Evolutionary conservation across 1,140 invertebrate species (phyloP), one percentile per base, ranked within the genome.

Genomic region (Eurosta solidaginis): DNA sequence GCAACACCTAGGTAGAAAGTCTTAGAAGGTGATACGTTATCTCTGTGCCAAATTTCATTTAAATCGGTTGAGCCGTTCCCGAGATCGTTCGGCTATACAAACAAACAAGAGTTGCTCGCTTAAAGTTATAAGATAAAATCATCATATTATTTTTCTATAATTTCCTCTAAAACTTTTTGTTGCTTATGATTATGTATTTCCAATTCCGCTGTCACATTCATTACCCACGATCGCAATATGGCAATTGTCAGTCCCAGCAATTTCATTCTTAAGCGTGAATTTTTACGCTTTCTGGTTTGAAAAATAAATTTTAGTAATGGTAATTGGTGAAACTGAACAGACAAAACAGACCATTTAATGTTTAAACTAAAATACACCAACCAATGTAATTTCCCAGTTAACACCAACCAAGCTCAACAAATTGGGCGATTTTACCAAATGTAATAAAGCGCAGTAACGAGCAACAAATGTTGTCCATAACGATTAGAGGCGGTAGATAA

Each of bases 371-470:
- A 22, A 52, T 52, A 25, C n/a, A 52, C n/a, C 49, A 52, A 22
- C 49, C 22, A 52, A 52, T 22, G n/a, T 17, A 52, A 22, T 22
- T 52, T 22, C 25, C 3, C 49, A 3, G 49, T 52, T 22, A 52
- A 52, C 49, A 52, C 49, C 22, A 52, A 17, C 4, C 4, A 22
- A 52, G 20, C 49, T 12, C 45, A 25, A 52, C 22, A 52, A 52
- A 52, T 25, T 22, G 12, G 20, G 12, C 22, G 33, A 40, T 33
- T 3, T 20, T 29, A 27, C 27, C 27, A 22, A 22, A 68, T n/a
- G 59, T 68, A 36, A 68, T 68, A 68, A 68, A 29, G 59, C 59
- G 59, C 33, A 40, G 36, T 68, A 68, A 68, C 59, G 59, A 68
- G 59, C 59, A 68, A 27, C 59, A 68, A 68, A 68, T 68, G 59